A percentile compares a stretch with the other conserved stretches of the same genome.
phyloP scores from a whole-genome alignment of 2,797 vertebrate genomes.

The Manis crassicaudata region DNA sequence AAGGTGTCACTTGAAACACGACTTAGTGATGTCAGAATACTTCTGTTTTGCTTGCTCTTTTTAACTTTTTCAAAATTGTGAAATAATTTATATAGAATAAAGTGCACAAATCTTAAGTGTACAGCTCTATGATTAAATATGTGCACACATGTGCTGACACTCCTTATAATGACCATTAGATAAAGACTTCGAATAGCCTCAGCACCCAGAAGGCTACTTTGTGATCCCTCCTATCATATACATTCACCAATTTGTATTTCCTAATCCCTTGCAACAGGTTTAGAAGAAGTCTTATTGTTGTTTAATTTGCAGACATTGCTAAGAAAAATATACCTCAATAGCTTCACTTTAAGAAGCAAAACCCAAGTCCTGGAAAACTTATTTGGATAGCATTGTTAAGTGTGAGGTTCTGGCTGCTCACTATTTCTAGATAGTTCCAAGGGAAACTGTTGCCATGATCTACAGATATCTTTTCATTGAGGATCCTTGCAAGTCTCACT shows the following conservation, averaged over 20 bases:
- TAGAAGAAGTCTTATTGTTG: not conserved
- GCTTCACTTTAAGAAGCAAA: slow-evolving; percentile 55
- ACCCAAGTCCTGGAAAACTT: slow-evolving; percentile 20
- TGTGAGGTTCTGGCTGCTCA: not conserved
- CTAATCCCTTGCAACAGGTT: not conserved
- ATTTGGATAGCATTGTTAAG: not conserved
- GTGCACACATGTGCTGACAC: not conserved
- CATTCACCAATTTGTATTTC: slow-evolving; percentile 16
- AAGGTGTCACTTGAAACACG: slow-evolving; percentile 46
- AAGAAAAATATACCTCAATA: not conserved
- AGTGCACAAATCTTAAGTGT: not conserved
- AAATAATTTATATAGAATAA: slow-evolving; percentile 38
- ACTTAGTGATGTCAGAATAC: not conserved
- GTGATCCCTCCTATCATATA: not conserved
- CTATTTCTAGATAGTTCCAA: slow-evolving; percentile 32
- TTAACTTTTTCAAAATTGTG: not conserved
- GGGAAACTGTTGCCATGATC: slow-evolving; percentile 1
- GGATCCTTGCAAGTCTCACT: slow-evolving; percentile 26
- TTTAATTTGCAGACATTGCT: not conserved
- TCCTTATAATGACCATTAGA: slow-evolving; percentile 3
- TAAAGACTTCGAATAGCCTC: slow-evolving; percentile 38
- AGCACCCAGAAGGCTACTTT: not conserved
- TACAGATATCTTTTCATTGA: slow-evolving; percentile 48
- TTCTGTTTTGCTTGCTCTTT: slow-evolving; percentile 54
- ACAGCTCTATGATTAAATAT: not conserved